Percentiles rank a stretch among this genome's conserved stretches.
Evolutionary conservation across 1,140 invertebrate genomes (phyloP).

Genomic region (Polypedilum pembai): DNA sequence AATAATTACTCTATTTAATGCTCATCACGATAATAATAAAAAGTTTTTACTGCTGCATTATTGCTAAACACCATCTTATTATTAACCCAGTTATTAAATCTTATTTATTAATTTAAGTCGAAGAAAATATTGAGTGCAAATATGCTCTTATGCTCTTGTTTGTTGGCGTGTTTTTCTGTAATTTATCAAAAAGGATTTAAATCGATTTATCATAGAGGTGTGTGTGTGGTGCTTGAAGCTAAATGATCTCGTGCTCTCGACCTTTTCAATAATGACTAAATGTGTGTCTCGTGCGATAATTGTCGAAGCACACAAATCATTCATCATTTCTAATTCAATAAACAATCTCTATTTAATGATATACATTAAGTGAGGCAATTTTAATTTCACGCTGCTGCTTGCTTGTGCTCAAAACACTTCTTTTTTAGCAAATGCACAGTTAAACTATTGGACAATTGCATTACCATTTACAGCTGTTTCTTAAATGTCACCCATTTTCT

Average conservation of each 20-base stretch:
- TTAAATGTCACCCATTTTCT: conserved; percentile 8
- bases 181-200: not conserved
- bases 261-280: not conserved
- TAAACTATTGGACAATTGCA: not conserved
- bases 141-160: no score
- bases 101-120: no score
- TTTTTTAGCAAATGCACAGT: not conserved
- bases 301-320: not conserved
- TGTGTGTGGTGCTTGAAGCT: not conserved
- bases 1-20: no score
- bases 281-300: not conserved
- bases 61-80: no score
- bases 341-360: no score
- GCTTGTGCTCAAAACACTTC: not conserved
- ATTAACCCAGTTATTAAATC: no score
- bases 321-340: not conserved
- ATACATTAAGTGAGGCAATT: no score
- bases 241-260: not conserved
- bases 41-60: no score
- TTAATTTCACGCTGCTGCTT: not conserved
- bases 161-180: no score
- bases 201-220: not conserved
- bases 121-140: no score
- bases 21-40: no score
- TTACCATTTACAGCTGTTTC: conserved; percentile 12